Percentiles rank a stretch among this genome's conserved stretches.
phyloP scores from a whole-genome alignment of 2,888 invertebrate genomes.

The Unio delphinus region DNA sequence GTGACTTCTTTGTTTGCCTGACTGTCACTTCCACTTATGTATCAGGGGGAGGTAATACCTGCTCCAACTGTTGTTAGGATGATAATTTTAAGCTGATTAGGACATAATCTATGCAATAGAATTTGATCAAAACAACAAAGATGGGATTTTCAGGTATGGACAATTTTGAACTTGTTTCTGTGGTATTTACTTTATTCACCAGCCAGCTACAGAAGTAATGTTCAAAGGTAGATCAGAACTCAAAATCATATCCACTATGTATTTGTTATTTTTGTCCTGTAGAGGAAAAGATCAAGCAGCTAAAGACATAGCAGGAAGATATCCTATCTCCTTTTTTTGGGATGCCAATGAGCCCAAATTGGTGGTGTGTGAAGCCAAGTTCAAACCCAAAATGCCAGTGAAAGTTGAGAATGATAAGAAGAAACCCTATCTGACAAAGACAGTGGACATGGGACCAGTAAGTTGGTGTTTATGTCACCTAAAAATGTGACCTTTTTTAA shows the following conservation, averaged over 20 bases:
- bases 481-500: too few relatives aligned
- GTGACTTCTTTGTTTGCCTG: too few relatives aligned
- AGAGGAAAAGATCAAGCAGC: slow-evolving; percentile 71
- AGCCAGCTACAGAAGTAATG: too few relatives aligned
- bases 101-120: too few relatives aligned
- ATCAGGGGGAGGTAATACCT: too few relatives aligned
- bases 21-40: too few relatives aligned
- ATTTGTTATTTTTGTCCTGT: slow-evolving; percentile 11
- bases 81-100: too few relatives aligned
- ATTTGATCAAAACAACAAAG: too few relatives aligned
- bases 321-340: slow-evolving; percentile 83
- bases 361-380: slow-evolving; percentile 87
- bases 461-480: slow-evolving; percentile 18
- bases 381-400: slow-evolving; percentile 65
- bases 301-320: slow-evolving; percentile 74
- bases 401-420: slow-evolving; percentile 42
- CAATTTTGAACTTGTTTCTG: too few relatives aligned
- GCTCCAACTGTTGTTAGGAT: too few relatives aligned
- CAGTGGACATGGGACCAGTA: slow-evolving; percentile 59
- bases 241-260: not conserved
- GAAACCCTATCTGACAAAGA: slow-evolving; percentile 49
- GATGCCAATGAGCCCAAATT: slow-evolving; percentile 89
- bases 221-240: not conserved
- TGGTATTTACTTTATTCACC: too few relatives aligned
- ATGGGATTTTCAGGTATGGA: too few relatives aligned